A percentile compares a stretch with the other conserved stretches of the same genome.
Conservation (phyloP, 2,797 vertebrate genomes). For the Aldrovandia affinis region DNA sequence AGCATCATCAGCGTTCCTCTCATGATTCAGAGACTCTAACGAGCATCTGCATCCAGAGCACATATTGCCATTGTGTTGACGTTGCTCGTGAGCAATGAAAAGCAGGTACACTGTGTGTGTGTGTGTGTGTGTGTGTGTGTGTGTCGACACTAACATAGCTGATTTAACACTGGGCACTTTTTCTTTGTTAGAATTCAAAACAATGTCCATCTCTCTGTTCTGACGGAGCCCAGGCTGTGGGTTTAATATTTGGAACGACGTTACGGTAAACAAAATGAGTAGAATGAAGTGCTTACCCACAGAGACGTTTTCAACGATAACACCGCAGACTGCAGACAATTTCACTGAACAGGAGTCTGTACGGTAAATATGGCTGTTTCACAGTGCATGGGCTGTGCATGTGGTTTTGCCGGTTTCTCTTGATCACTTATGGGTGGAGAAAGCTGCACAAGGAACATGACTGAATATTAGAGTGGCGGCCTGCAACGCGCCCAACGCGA, state of each 20-base stretch:
- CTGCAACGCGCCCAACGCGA: background rate
- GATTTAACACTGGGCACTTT: background rate
- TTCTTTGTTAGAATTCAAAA: background rate
- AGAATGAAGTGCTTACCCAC: background rate
- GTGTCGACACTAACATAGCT: background rate
- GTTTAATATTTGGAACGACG: background rate
- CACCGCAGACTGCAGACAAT: background rate
- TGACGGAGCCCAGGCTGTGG: background rate
- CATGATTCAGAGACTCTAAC: background rate
- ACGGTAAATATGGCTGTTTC: too few species aligned
- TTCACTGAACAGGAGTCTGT: background rate
- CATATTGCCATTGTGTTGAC: background rate
- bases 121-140: slow-evolving; percentile 17
- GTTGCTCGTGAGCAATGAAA: background rate
- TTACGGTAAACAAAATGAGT: background rate
- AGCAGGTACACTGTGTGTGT: background rate
- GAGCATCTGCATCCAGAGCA: background rate
- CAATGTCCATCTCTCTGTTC: background rate
- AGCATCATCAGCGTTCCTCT: background rate
- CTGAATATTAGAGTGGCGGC: background rate
- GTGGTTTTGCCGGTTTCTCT: background rate
- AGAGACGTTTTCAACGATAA: background rate
- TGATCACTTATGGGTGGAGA: background rate
- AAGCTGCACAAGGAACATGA: background rate
- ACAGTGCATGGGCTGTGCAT: background rate